Evolutionary conservation across 2,113 vertebrate species (phyloP).

Genomic region (Nematolebias whitei): DNA sequence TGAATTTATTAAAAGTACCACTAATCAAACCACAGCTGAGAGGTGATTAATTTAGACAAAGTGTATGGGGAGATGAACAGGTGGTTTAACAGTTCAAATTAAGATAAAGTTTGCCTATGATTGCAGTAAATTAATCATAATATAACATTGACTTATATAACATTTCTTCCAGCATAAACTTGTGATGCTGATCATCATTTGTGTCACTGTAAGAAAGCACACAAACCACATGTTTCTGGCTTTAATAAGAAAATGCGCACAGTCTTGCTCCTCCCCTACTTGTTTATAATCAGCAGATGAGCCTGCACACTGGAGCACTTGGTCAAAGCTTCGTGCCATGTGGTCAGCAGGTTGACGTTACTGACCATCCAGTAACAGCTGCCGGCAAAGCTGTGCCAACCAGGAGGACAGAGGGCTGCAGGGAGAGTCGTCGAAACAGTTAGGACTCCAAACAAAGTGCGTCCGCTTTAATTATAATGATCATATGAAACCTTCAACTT

Average conservation of each 20-base stretch:
- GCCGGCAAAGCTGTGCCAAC: conserved; percentile 78
- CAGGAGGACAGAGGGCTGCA: conserved; percentile 76
- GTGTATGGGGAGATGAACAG: too few relatives aligned
- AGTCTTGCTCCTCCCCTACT: conserved; percentile 32
- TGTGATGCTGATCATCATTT: too few relatives aligned
- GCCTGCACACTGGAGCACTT: conserved; percentile 59
- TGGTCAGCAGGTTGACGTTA: conserved; percentile 76
- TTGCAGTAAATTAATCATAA: too few relatives aligned
- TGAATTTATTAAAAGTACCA: too few relatives aligned
- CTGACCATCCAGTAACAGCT: conserved; percentile 82
- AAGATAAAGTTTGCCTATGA: too few relatives aligned
- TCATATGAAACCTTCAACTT: conserved; percentile 4
- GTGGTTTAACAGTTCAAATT: too few relatives aligned
- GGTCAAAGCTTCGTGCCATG: conserved; percentile 76
- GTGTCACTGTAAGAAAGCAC: background rate
- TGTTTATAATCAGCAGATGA: conserved; percentile 77
- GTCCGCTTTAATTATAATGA: background rate
- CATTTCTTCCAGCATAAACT: too few relatives aligned
- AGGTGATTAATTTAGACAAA: too few relatives aligned
- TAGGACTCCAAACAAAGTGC: conserved; percentile 1
- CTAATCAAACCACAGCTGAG: too few relatives aligned
- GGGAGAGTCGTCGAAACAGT: background rate
- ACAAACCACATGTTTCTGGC: background rate
- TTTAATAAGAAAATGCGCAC: background rate
- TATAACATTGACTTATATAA: too few relatives aligned